Base-by-base conservation (phyloP, 92 coral and sea anemone species). In the Anthopleura xanthogrammica region DNA sequence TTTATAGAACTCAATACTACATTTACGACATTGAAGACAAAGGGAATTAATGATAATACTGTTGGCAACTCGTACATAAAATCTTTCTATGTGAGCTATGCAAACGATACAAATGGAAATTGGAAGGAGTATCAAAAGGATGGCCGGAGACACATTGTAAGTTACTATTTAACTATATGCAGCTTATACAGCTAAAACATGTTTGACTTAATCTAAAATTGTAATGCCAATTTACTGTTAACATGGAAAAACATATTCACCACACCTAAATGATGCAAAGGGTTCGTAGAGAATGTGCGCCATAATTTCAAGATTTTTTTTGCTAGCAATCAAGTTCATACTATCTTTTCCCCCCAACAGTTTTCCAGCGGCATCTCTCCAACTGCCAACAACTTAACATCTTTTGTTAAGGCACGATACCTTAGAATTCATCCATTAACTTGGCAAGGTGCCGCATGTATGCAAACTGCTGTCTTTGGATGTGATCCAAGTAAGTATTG, bases 381-480 rank as follows among this genome's bases (percentile, higher is more conserved):
- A 1, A 57, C 76, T 3, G 23, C 81, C 16, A 83, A 83, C 81
- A 58, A 76, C 43, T 64, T 83, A 6, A 56, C 86, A 22, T 75
- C 86, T 12, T 75, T 29, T 14, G 81, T 76, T 41, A 55, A 60
- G 16, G 86, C 86, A 36, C 36, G 81, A 19, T 83, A 55, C 23
- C 70, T 84, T 36, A 41, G 82, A 68, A 84, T 84, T 23, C 68
- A 84, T 64, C 82, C 82, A 42, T n/a, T 46, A 3, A 36, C 29
- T 0, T 41, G 56, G 77, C 20, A 77, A 55, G 65, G 50, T 13
- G n/a, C 73, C 22, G 48, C 81, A n/a, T 84, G 87, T 64, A 77
- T 84, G 87, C 87, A 84, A 24, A 42, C 82, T 11, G 87, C 87
- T 36, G 87, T 84, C 5, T 76, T 77, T 84, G 87, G 87, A 60